Conservation (phyloP, 2,797 vertebrate genomes). For the Leptodactylus fallax region DNA sequence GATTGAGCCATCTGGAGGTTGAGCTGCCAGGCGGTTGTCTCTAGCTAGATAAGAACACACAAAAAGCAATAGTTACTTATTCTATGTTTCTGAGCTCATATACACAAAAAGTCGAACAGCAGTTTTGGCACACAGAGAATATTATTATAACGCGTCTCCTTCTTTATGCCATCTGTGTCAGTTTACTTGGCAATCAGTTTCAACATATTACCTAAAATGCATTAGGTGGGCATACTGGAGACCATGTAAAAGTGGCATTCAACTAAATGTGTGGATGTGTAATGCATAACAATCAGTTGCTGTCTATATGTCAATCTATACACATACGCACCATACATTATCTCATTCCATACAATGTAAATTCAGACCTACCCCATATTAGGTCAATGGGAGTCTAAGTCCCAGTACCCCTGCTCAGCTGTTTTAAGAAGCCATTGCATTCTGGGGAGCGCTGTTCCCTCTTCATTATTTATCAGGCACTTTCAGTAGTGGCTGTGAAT, state of each 20-base stretch:
- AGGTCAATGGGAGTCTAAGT: too few relatives aligned
- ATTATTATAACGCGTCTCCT: slow-evolving; percentile 47
- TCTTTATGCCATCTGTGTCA: slow-evolving; percentile 58
- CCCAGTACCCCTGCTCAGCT: too few relatives aligned
- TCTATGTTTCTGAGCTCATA: slow-evolving; percentile 31
- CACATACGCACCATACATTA: too few relatives aligned
- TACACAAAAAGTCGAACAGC: slow-evolving; percentile 37
- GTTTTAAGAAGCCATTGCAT: too few relatives aligned
- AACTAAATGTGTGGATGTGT: neutral
- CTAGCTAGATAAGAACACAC: slow-evolving; percentile 83
- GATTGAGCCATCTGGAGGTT: slow-evolving; percentile 95
- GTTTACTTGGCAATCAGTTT: slow-evolving; percentile 31
- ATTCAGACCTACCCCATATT: too few relatives aligned
- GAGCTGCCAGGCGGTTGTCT: slow-evolving; percentile 91
- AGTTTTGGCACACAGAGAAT: slow-evolving; percentile 47
- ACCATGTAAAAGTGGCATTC: neutral
- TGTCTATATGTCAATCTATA: too few relatives aligned
- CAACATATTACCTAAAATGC: slow-evolving; percentile 35
- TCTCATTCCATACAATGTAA: too few relatives aligned
- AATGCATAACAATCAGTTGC: neutral
- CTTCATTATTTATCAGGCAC: too few relatives aligned
- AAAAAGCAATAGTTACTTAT: slow-evolving; percentile 59
- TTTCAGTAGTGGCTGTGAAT: too few relatives aligned
- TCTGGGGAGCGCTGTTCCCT: too few relatives aligned
- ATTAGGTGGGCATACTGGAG: slow-evolving; percentile 27